These are phyloP conservation scores for Hydrotaea cyrtoneurina DNA, from an alignment of 2,888 invertebrate species.

Conservation along the genomic window DNA sequence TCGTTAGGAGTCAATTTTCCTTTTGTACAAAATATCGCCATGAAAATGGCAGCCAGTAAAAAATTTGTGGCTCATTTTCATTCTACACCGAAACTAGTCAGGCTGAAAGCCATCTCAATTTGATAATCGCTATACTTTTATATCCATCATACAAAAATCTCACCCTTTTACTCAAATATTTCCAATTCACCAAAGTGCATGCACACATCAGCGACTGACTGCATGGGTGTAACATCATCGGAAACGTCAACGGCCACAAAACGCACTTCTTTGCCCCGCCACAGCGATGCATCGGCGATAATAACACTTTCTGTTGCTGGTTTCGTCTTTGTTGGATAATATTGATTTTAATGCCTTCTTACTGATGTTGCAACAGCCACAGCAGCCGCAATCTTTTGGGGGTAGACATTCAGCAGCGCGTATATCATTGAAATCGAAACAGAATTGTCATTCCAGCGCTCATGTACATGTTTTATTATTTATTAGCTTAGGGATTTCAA, in stretches of 20 bases:
- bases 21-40: no score
- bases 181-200: constrained; percentile 19
- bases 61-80: no score
- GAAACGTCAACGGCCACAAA: background rate
- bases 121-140: no score
- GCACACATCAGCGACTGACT: background rate
- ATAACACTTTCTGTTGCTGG: constrained; percentile 22
- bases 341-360: constrained; percentile 37
- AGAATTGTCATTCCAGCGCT: constrained; percentile 53
- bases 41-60: no score
- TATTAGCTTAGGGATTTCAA: constrained; percentile 62
- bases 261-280: background rate
- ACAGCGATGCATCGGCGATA: background rate
- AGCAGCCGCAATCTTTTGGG: constrained; percentile 13
- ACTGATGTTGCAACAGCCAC: background rate
- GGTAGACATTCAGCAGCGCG: background rate
- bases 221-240: constrained; percentile 19
- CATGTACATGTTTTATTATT: constrained; percentile 60
- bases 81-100: no score
- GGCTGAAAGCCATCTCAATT: no score
- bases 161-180: constrained; percentile 19
- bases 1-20: no score
- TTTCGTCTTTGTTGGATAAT: constrained; percentile 25
- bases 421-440: constrained; percentile 16
- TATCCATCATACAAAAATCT: background rate